Percentiles rank a stretch among this genome's conserved stretches.
phyloP scores from a whole-genome alignment of 1,140 invertebrate genomes.

The Andrena cerasifolii region DNA sequence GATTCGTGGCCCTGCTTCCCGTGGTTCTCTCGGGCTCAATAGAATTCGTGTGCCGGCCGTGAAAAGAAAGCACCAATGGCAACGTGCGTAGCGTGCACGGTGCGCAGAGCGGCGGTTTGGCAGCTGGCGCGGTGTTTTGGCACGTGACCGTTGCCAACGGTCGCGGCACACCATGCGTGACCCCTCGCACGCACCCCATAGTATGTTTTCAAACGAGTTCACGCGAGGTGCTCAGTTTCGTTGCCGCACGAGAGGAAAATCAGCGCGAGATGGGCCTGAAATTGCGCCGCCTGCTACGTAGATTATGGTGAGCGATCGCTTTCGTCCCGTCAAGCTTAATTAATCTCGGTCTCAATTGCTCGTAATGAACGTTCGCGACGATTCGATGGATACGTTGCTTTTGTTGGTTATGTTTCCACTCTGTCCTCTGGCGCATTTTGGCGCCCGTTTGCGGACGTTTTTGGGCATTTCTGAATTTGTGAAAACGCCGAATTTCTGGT shows the following conservation, averaged over 20 bases:
- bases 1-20: neutral
- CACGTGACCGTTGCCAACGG: constrained; percentile 63
- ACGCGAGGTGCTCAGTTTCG: neutral
- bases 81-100: neutral
- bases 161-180: constrained; percentile 60
- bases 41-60: neutral
- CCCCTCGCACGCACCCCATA: constrained; percentile 47
- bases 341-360: neutral
- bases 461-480: too few species aligned
- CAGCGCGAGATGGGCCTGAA: constrained; percentile 17
- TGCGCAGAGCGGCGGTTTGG: neutral
- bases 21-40: constrained; percentile 1
- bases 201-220: constrained; percentile 29
- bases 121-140: constrained; percentile 59
- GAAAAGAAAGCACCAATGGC: constrained; percentile 1
- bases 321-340: neutral
- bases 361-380: too few species aligned
- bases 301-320: constrained; percentile 24
- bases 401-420: constrained; percentile 9
- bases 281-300: neutral
- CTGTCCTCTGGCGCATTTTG: too few species aligned
- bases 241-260: neutral
- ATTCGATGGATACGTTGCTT: neutral
- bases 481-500: too few species aligned
- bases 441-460: too few species aligned